Conservation (phyloP, 2,797 vertebrate genomes). For the Phyllotis vaccarum region DNA sequence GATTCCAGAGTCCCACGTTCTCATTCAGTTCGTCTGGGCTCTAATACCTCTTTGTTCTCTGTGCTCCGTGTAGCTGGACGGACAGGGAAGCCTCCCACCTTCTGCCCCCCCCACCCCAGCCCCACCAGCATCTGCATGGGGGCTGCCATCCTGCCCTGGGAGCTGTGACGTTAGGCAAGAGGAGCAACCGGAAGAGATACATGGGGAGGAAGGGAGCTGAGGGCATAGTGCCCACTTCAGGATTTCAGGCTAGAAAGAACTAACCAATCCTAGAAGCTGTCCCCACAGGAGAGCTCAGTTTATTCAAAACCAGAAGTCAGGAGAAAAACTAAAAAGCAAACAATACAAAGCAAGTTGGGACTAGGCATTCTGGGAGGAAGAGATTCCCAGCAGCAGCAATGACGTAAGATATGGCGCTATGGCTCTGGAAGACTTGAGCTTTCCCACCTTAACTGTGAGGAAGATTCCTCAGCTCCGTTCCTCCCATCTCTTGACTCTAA, state of each 20-base stretch:
- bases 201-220: background rate
- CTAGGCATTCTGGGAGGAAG: background rate
- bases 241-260: background rate
- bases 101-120: background rate
- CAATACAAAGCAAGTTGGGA: too few species aligned
- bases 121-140: background rate
- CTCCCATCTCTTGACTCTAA: background rate
- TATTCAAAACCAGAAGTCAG: background rate
- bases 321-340: too few species aligned
- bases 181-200: background rate
- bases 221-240: background rate
- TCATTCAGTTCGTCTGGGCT: background rate
- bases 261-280: background rate
- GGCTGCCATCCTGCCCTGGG: background rate
- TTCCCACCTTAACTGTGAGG: background rate
- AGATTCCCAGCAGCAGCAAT: background rate
- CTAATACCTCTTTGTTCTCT: background rate
- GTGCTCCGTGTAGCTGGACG: background rate
- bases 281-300: background rate
- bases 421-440: background rate
- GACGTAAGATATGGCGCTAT: background rate
- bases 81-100: background rate
- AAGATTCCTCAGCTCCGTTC: background rate
- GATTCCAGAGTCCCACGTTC: slow-evolving; percentile 27
- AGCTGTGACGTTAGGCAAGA: background rate